Conservation (phyloP, 2,888 invertebrate genomes). For the Cosmia pyralina region DNA sequence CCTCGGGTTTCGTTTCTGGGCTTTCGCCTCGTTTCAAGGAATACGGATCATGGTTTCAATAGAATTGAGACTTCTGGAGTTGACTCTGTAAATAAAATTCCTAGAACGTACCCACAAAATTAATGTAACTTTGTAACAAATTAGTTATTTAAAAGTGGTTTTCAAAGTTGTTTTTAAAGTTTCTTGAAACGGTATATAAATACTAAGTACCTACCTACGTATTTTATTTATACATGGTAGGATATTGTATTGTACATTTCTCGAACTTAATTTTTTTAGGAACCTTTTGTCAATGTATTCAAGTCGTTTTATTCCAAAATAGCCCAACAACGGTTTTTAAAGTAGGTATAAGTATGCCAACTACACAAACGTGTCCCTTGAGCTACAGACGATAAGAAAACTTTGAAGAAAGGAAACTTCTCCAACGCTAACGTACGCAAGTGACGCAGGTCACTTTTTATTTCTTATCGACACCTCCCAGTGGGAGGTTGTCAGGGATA, state of each 20-base stretch:
- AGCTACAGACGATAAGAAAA: conserved; percentile 27
- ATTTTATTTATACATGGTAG: background rate
- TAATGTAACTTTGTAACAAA: background rate
- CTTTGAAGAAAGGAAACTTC: conserved; percentile 33
- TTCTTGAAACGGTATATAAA: background rate
- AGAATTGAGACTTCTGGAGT: conserved; percentile 4
- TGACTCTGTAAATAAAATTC: conserved; percentile 5
- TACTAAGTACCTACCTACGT: background rate
- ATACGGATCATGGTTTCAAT: conserved; percentile 24
- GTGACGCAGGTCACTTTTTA: conserved; percentile 28
- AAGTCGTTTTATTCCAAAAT: background rate
- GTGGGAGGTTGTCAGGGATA: background rate
- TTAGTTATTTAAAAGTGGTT: background rate
- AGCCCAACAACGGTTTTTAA: conserved; percentile 7
- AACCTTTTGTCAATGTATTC: background rate
- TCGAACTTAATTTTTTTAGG: background rate
- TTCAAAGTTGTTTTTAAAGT: too few species aligned
- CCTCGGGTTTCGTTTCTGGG: too few species aligned
- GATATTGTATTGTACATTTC: background rate
- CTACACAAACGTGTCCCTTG: conserved; percentile 1
- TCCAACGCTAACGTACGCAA: conserved; percentile 2
- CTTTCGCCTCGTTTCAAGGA: conserved; percentile 15
- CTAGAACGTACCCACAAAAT: background rate
- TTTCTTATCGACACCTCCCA: conserved; percentile 18
- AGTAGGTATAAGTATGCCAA: background rate